phyloP scores from a whole-genome alignment of 2,797 vertebrate genomes.

The Aulostomus chinensis region DNA sequence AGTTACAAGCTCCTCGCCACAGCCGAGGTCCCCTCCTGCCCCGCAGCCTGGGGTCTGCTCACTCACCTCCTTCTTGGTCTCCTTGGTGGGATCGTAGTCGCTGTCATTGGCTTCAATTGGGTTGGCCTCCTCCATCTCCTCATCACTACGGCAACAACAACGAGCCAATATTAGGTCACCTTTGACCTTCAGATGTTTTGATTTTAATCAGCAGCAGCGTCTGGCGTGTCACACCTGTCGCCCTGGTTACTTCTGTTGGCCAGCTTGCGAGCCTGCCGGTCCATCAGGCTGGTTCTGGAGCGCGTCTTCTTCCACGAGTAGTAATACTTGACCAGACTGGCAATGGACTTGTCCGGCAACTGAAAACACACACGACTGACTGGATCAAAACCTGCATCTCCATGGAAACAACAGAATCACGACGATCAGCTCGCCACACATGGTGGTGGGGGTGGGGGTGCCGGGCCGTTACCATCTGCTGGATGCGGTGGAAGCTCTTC shows the following conservation, averaged over 20 bases:
- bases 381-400: too few relatives aligned
- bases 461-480: conserved; percentile 89
- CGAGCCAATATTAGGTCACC: conserved; percentile 73
- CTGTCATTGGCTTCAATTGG: conserved; percentile 93
- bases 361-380: conserved; percentile 24
- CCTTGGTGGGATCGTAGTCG: conserved; percentile 97
- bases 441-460: too few relatives aligned
- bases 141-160: conserved; percentile 83
- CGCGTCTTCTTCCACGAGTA: conserved; percentile 99
- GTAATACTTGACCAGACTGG: conserved; percentile 98
- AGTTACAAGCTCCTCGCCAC: background rate
- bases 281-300: conserved; percentile 97
- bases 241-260: conserved; percentile 91
- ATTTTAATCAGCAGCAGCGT: too few relatives aligned
- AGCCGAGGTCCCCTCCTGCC: background rate
- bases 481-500: conserved; percentile 98
- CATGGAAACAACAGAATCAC: too few relatives aligned
- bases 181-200: conserved; percentile 45
- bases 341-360: conserved; percentile 96
- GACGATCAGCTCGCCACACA: too few relatives aligned
- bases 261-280: conserved; percentile 94
- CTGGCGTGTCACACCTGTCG: conserved; percentile 91
- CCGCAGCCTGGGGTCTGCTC: background rate
- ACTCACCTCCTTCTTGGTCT: conserved; percentile 93
- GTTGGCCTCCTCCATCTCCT: conserved; percentile 92